phyloP scores from a whole-genome alignment of 2,113 vertebrate species.

The Corvus cornix region DNA sequence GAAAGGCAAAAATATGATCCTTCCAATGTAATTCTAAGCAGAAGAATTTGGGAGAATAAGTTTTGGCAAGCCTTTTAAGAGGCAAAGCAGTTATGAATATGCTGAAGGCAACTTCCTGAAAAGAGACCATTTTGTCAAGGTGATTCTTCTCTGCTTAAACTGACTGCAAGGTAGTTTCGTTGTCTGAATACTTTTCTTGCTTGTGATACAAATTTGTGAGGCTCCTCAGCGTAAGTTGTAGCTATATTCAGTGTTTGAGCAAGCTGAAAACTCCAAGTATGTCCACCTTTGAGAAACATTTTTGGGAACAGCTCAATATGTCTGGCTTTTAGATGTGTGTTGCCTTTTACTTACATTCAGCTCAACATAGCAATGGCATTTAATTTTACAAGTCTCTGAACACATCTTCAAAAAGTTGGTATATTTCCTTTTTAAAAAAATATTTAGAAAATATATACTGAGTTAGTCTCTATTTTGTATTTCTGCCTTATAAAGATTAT shows the following conservation, averaged over 20 bases:
- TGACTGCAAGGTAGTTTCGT: not conserved
- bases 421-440: not conserved
- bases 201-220: not conserved
- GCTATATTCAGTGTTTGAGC: not conserved
- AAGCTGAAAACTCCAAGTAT: not conserved
- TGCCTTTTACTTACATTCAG: not conserved
- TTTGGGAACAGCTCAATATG: not conserved
- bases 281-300: not conserved
- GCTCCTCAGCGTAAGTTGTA: fast-evolving
- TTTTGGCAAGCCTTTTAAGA: not conserved
- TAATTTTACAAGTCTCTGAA: not conserved
- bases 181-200: not conserved
- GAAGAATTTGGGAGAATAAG: not conserved
- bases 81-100: not conserved
- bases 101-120: not conserved
- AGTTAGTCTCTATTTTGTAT: not conserved
- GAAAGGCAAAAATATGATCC: not conserved
- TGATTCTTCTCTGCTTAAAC: not conserved
- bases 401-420: not conserved
- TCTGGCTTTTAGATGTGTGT: not conserved
- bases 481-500: not conserved
- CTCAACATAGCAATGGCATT: not conserved
- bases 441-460: not conserved
- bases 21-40: not conserved
- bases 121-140: not conserved